Conservation (phyloP, 2,113 vertebrate species). For the Pituophis catenifer region DNA sequence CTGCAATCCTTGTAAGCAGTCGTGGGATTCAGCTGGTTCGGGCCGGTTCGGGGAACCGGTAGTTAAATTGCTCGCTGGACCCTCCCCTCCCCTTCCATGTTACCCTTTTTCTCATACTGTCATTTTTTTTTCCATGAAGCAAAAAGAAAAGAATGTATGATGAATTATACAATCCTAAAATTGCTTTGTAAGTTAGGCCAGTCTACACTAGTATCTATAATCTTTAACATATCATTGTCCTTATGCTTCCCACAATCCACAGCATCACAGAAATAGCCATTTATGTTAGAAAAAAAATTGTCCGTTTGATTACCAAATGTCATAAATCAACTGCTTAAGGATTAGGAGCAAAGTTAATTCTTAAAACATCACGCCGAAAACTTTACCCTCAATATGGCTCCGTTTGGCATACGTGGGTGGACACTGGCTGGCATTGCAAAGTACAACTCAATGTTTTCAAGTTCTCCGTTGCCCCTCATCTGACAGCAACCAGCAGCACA, state of each 20-base stretch:
- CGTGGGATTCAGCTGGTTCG: too few species aligned
- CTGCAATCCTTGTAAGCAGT: too few species aligned
- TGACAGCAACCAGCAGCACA: constrained; percentile 3
- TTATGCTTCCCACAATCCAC: not conserved
- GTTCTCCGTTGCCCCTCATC: constrained; percentile 8
- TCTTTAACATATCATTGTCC: not conserved
- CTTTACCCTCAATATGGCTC: constrained; percentile 11
- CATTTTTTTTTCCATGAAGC: not conserved
- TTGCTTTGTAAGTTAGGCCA: not conserved
- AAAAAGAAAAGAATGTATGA: not conserved
- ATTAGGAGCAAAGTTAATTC: not conserved
- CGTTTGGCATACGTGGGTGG: constrained; percentile 13
- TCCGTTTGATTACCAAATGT: not conserved
- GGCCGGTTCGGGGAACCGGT: too few species aligned
- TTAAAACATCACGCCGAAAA: not conserved
- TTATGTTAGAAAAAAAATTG: not conserved
- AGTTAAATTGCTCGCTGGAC: too few species aligned
- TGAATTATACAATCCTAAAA: not conserved
- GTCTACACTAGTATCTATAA: not conserved
- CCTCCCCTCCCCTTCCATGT: not conserved
- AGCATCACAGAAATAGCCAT: not conserved
- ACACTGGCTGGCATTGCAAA: not conserved
- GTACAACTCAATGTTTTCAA: not conserved
- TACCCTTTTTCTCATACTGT: not conserved
- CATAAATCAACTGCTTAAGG: not conserved